Conservation (phyloP, 2,888 invertebrate species). For the Blera fallax region DNA sequence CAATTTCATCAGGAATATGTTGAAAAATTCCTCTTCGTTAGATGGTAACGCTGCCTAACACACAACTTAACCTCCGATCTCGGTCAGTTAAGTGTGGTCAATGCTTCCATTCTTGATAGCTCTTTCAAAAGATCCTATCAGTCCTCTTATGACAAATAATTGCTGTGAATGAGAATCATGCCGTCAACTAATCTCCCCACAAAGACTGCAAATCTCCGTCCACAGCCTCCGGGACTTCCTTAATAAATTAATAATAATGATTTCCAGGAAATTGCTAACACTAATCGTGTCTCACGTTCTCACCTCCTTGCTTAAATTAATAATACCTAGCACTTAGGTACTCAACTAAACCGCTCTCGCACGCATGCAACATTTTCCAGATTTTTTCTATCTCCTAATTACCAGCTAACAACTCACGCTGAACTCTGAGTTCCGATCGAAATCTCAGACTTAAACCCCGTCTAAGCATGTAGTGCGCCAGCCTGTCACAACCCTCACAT, state of each 20-base stretch:
- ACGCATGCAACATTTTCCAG: slow-evolving; percentile 49
- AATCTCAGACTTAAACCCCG: slow-evolving; percentile 44
- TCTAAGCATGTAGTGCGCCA: neutral
- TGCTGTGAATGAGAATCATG: neutral
- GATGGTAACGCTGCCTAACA: no score
- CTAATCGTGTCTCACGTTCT: slow-evolving; percentile 47
- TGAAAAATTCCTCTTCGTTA: no score
- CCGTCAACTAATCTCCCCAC: neutral
- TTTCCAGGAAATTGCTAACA: slow-evolving; percentile 39
- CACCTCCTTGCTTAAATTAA: slow-evolving; percentile 31
- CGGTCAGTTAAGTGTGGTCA: neutral
- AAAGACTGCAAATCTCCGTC: neutral
- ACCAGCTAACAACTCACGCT: slow-evolving; percentile 23
- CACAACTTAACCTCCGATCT: neutral
- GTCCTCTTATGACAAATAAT: neutral
- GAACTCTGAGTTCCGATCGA: slow-evolving; percentile 23
- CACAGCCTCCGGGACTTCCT: slow-evolving; percentile 2
- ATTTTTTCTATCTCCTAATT: slow-evolving; percentile 40
- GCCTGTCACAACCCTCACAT: neutral
- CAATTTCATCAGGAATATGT: no score
- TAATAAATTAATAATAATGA: slow-evolving; percentile 9
- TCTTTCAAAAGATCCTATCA: neutral
- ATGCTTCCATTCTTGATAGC: neutral
- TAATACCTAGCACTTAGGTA: neutral
- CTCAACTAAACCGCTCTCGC: slow-evolving; percentile 15